phyloP scores from a whole-genome alignment of 2,888 invertebrate genomes.

The Cosmia pyralina region DNA sequence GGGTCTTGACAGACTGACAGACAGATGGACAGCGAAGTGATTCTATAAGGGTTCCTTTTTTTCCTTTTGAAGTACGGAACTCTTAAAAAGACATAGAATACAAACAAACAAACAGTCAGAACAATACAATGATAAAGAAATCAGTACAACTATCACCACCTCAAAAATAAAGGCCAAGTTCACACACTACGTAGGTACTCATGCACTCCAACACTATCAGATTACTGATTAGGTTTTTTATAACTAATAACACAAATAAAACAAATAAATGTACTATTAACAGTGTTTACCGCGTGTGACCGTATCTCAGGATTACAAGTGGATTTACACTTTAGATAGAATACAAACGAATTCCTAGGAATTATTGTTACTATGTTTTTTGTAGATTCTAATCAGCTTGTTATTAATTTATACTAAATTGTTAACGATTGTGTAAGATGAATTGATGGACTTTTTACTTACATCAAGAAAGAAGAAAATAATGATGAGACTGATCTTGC shows the following conservation, averaged over 20 bases:
- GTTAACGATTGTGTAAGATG: background rate
- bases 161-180: slow-evolving; percentile 46
- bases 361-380: slow-evolving; percentile 19
- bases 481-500: background rate
- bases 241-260: slow-evolving; percentile 45
- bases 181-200: slow-evolving; percentile 24
- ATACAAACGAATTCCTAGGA: slow-evolving; percentile 31
- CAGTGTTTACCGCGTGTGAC: slow-evolving; percentile 23
- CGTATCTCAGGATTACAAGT: slow-evolving; percentile 45
- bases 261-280: slow-evolving; percentile 42
- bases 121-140: slow-evolving; percentile 15
- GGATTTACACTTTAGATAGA: slow-evolving; percentile 42
- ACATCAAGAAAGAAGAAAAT: background rate
- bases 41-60: no score
- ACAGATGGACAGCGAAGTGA: no score
- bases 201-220: slow-evolving; percentile 27
- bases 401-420: slow-evolving; percentile 6
- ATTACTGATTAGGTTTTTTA: slow-evolving; percentile 37
- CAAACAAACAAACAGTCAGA: background rate
- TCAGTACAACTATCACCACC: background rate
- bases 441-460: background rate
- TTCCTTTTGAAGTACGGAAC: no score
- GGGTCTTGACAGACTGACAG: no score
- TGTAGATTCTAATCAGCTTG: slow-evolving; percentile 2
- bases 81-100: background rate